Conservation (phyloP, 2,888 invertebrate genomes). For the Mythimna lalbum region DNA sequence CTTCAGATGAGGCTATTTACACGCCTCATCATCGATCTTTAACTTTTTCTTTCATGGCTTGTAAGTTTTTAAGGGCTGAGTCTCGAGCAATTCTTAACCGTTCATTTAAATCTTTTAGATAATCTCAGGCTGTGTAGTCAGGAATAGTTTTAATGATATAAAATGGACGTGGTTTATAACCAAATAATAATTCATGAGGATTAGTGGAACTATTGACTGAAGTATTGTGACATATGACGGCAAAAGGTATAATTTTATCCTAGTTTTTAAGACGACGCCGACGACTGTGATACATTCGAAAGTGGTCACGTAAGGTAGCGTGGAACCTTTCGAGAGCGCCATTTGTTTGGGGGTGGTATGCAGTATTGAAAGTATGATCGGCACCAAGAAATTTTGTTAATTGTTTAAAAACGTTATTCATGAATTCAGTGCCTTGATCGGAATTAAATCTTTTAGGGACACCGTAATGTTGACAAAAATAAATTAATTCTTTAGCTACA, state of each 20-base stretch:
- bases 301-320: neutral
- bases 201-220: neutral
- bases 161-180: no score
- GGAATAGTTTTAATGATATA: no score
- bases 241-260: neutral
- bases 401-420: neutral
- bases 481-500: conserved; percentile 64
- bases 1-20: no score
- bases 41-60: no score
- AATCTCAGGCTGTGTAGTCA: no score
- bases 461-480: neutral
- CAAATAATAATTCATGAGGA: neutral
- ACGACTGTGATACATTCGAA: neutral
- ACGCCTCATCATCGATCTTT: no score
- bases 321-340: neutral
- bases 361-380: neutral
- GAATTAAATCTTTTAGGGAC: neutral
- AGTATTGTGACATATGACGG: neutral
- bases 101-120: no score
- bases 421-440: neutral
- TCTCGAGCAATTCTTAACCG: no score
- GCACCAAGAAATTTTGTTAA: no score
- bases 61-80: no score
- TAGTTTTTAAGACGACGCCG: neutral
- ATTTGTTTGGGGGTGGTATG: neutral